Conservation (phyloP, 2,797 vertebrate genomes). For the Microchirus variegatus region DNA sequence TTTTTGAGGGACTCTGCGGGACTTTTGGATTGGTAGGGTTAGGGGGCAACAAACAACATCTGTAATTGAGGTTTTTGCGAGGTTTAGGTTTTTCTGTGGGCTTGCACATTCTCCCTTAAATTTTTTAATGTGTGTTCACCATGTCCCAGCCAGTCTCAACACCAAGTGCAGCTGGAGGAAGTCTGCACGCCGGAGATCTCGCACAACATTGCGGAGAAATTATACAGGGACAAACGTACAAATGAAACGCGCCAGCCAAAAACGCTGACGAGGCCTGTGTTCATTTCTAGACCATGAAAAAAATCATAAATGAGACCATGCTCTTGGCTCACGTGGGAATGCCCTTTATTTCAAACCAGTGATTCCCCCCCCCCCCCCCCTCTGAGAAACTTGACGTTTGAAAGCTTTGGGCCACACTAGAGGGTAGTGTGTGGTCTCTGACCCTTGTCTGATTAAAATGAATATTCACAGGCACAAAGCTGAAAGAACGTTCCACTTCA, state of each 20-base stretch:
- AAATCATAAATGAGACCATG: constrained; percentile 16
- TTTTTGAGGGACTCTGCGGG: constrained; percentile 39
- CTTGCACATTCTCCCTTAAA: constrained; percentile 66
- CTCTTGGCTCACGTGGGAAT: constrained; percentile 23
- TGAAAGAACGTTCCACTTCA: constrained; percentile 46
- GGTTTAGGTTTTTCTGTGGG: constrained; percentile 68
- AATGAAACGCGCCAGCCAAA: constrained; percentile 30
- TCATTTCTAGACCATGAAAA: constrained; percentile 15
- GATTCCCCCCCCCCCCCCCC: background rate
- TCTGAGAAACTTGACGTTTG: constrained; percentile 14
- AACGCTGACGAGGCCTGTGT: constrained; percentile 24
- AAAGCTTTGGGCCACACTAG: constrained; percentile 26
- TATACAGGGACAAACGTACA: constrained; percentile 27
- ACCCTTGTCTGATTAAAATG: constrained; percentile 37
- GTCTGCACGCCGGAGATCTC: constrained; percentile 25
- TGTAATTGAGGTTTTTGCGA: constrained; percentile 79
- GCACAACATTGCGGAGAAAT: constrained; percentile 24
- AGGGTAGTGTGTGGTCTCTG: constrained; percentile 24
- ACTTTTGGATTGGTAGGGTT: constrained; percentile 43
- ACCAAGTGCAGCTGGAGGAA: constrained; percentile 37
- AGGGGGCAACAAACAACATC: constrained; percentile 68
- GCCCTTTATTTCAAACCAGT: constrained; percentile 36
- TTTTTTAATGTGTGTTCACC: constrained; percentile 56
- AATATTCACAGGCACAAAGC: constrained; percentile 25
- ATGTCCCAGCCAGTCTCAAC: constrained; percentile 45